phyloP scores from a whole-genome alignment of 2,888 invertebrate genomes.

The Pyrocoelia pectoralis region DNA sequence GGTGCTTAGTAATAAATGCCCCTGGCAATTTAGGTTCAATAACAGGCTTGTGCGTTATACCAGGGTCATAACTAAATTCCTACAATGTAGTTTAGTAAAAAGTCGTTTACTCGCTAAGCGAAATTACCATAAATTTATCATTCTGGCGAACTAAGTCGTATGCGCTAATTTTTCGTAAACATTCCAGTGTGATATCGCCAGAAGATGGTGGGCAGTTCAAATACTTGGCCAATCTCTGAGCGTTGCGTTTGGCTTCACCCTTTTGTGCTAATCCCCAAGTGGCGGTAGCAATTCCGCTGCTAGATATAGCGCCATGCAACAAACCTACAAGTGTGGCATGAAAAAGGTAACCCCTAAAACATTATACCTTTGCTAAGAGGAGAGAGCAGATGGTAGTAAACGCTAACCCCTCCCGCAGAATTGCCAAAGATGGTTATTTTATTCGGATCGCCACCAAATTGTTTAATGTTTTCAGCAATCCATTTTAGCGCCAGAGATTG shows the following conservation, averaged over 20 bases:
- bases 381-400: slow-evolving; percentile 58
- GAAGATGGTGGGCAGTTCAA: slow-evolving; percentile 66
- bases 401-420: slow-evolving; percentile 59
- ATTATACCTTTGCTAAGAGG: slow-evolving; percentile 53
- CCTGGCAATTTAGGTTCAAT: slow-evolving; percentile 72
- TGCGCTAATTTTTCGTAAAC: neutral
- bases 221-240: slow-evolving; percentile 62
- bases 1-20: slow-evolving; percentile 74
- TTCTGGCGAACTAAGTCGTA: neutral
- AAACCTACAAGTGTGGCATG: too few relatives aligned
- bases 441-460: slow-evolving; percentile 57
- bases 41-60: slow-evolving; percentile 81
- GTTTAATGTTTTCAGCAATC: slow-evolving; percentile 54
- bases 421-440: slow-evolving; percentile 57
- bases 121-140: slow-evolving; percentile 65
- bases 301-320: neutral
- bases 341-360: too few relatives aligned
- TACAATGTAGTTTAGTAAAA: slow-evolving; percentile 63
- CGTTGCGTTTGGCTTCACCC: slow-evolving; percentile 40
- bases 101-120: neutral
- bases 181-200: slow-evolving; percentile 44
- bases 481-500: slow-evolving; percentile 56
- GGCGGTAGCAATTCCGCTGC: neutral
- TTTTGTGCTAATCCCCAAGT: slow-evolving; percentile 51
- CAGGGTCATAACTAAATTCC: slow-evolving; percentile 80